These are phyloP conservation scores for Suricata suricatta DNA, from an alignment of 2,113 vertebrate genomes.

Conservation along the genomic window DNA sequence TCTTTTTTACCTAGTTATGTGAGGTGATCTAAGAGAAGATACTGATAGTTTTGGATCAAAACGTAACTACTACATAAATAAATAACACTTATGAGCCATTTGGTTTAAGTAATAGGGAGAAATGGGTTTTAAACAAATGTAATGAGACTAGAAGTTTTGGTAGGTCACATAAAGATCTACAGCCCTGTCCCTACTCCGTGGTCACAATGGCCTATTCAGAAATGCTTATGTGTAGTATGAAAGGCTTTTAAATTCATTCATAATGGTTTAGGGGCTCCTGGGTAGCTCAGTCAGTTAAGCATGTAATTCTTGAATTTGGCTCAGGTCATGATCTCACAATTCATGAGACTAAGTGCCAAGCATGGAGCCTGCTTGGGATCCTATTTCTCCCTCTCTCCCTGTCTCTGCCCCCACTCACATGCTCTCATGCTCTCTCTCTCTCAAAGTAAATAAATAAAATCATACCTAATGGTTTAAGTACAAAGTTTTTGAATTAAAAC, in stretches of 20 bases:
- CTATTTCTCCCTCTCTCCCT: no score
- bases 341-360: no score
- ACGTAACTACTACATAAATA: background rate
- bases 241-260: background rate
- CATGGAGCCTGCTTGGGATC: no score
- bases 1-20: background rate
- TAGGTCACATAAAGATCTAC: background rate
- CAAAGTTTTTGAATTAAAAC: background rate
- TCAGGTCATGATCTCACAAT: no score
- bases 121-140: background rate
- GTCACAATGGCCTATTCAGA: background rate
- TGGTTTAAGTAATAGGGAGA: background rate
- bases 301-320: no score
- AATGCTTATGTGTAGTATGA: background rate
- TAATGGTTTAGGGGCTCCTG: background rate
- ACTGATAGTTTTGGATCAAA: slow-evolving; percentile 6
- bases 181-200: background rate
- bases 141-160: background rate
- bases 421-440: no score
- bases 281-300: no score
- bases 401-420: no score
- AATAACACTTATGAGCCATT: background rate
- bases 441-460: background rate
- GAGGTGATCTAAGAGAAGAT: background rate
- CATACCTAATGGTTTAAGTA: background rate